Conservation (phyloP, 2,113 vertebrate genomes). For the Cacatua alba region DNA sequence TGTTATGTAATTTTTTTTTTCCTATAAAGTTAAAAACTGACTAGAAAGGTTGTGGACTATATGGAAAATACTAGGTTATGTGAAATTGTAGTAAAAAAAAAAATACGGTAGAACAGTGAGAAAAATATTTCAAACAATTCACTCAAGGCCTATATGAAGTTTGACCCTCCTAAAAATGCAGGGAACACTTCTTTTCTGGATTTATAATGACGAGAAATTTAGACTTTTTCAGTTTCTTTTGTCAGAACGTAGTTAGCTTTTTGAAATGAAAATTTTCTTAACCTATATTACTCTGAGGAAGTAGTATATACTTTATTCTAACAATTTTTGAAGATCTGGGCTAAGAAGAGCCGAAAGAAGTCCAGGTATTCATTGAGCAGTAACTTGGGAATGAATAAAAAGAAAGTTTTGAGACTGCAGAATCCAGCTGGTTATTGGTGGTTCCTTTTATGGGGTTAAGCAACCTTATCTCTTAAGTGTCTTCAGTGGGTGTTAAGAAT, state of each 20-base stretch:
- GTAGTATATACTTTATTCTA: neutral
- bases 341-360: neutral
- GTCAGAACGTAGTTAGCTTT: neutral
- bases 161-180: neutral
- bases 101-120: neutral
- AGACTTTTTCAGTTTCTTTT: neutral
- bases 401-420: neutral
- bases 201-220: neutral
- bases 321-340: neutral
- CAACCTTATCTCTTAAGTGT: neutral
- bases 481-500: neutral
- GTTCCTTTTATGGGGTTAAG: neutral
- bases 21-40: too few species aligned
- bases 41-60: too few species aligned
- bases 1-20: too few species aligned
- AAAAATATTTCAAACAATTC: neutral
- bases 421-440: neutral
- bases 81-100: neutral
- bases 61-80: neutral
- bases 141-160: neutral
- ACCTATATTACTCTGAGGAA: neutral
- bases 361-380: neutral
- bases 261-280: neutral
- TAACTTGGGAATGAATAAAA: neutral
- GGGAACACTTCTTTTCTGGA: neutral